Percentiles rank a stretch among this genome's conserved stretches.
These are phyloP conservation scores for Pseudorectes ferrugineus DNA, from an alignment of 2,113 vertebrate species.

Conservation along the genomic window DNA sequence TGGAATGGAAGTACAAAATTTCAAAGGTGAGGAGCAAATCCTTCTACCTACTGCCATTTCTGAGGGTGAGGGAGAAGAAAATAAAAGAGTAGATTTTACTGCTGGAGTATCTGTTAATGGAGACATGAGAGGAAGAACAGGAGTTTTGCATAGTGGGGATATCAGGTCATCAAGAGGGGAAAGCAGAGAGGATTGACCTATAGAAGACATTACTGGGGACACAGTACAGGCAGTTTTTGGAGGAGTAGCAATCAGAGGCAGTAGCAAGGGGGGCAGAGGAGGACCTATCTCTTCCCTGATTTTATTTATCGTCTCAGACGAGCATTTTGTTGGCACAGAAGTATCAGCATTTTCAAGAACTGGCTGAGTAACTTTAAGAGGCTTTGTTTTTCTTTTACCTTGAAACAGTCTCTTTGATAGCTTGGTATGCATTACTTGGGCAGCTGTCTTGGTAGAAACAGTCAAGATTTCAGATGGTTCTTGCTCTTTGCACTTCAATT, in stretches of 20 bases:
- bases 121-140: constrained; percentile 56
- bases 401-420: background rate
- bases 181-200: constrained; percentile 68
- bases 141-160: constrained; percentile 63
- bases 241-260: constrained; percentile 83
- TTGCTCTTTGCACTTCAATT: background rate
- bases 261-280: constrained; percentile 84
- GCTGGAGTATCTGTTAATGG: constrained; percentile 28
- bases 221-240: constrained; percentile 65
- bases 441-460: background rate
- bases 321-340: constrained; percentile 42
- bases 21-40: constrained; percentile 83
- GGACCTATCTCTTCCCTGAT: constrained; percentile 86
- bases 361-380: background rate
- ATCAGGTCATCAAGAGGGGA: constrained; percentile 70
- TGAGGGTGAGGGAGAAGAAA: constrained; percentile 71
- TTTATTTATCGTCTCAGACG: constrained; percentile 69
- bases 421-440: background rate
- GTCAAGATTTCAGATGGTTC: background rate
- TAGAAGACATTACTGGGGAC: constrained; percentile 66
- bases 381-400: background rate
- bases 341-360: constrained; percentile 41
- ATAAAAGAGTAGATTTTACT: constrained; percentile 56
- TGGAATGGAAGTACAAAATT: constrained; percentile 93
- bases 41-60: constrained; percentile 49